A percentile compares a stretch with the other conserved stretches of the same genome.
phyloP scores from a whole-genome alignment of 2,888 invertebrate genomes.

The Lissonota sp. region DNA sequence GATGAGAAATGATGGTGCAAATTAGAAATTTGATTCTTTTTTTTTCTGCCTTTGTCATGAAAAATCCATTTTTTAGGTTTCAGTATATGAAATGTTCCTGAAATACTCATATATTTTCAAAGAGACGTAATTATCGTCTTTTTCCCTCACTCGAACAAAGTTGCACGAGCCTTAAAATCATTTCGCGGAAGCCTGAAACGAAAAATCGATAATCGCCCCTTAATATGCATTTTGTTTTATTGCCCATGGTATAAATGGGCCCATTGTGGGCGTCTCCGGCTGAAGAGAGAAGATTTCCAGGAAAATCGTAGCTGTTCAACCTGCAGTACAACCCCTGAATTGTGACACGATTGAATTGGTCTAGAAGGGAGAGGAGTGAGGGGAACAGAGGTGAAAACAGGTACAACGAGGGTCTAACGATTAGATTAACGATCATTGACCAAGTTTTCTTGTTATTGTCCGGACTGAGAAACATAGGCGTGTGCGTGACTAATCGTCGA shows the following conservation, averaged over 20 bases:
- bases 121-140: conserved; percentile 28
- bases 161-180: neutral
- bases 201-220: conserved; percentile 42
- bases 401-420: conserved; percentile 42
- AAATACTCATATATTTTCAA: no score
- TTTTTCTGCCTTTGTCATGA: no score
- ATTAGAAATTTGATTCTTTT: no score
- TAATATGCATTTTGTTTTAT: conserved; percentile 32
- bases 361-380: neutral
- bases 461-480: conserved; percentile 1
- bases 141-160: neutral
- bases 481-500: conserved; percentile 13
- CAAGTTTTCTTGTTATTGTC: conserved; percentile 27
- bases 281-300: conserved; percentile 34
- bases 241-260: neutral
- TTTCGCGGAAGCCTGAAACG: conserved; percentile 19
- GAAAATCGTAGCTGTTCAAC: conserved; percentile 32
- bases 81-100: no score
- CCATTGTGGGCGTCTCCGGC: neutral
- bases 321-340: neutral
- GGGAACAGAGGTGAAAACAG: conserved; percentile 11
- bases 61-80: no score
- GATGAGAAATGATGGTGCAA: no score
- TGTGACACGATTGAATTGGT: neutral
- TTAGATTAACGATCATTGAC: conserved; percentile 50